Percentiles rank a stretch among this genome's conserved stretches.
These are phyloP conservation scores for Proctacanthus coquilletti DNA, from an alignment of 1,140 invertebrate genomes.

Conservation along the genomic window DNA sequence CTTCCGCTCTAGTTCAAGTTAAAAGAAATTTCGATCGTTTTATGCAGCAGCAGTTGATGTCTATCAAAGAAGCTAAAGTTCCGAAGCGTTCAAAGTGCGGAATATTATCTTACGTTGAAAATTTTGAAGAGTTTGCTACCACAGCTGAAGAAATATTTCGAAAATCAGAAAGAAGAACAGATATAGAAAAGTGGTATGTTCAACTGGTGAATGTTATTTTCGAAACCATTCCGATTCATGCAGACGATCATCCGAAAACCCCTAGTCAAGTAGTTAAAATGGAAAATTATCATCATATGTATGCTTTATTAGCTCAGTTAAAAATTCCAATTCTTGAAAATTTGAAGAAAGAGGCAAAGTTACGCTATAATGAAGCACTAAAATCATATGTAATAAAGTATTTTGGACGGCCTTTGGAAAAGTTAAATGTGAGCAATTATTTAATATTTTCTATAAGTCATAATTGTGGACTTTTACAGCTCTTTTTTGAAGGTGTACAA, in stretches of 20 bases:
- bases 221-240: conserved; percentile 63
- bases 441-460: too few species aligned
- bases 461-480: conserved; percentile 36
- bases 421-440: conserved; percentile 65
- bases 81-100: conserved; percentile 72
- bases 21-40: conserved; percentile 90
- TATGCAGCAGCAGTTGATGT: conserved; percentile 72
- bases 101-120: conserved; percentile 78
- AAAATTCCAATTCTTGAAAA: conserved; percentile 83
- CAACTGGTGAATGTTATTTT: conserved; percentile 75
- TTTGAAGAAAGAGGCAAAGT: conserved; percentile 81
- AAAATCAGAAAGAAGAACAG: conserved; percentile 74
- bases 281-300: conserved; percentile 95
- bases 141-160: conserved; percentile 79
- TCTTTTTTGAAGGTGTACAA: conserved; percentile 91
- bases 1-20: conserved; percentile 75
- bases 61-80: conserved; percentile 62
- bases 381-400: conserved; percentile 84
- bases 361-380: conserved; percentile 80
- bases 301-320: conserved; percentile 70
- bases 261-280: conserved; percentile 89
- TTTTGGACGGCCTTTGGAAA: conserved; percentile 89
- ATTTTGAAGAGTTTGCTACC: conserved; percentile 82
- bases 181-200: conserved; percentile 91
- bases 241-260: conserved; percentile 80